Evolutionary conservation across 2,888 invertebrate genomes (phyloP).

Genomic region (Ormyrus thymus): DNA sequence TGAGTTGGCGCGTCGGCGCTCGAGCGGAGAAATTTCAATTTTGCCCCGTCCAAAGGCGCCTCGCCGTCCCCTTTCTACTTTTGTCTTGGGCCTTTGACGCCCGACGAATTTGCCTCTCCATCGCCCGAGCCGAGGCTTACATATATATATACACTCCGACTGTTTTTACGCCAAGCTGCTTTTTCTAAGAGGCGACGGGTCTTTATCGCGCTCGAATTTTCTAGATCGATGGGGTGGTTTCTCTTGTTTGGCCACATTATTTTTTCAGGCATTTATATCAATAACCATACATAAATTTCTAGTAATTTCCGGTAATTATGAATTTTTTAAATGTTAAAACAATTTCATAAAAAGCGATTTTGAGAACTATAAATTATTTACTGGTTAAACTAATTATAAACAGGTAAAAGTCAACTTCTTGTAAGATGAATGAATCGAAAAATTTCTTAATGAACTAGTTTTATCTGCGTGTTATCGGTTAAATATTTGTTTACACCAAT

Average conservation of each 20-base stretch:
- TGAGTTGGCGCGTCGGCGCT: slow-evolving; percentile 74
- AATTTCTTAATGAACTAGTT: too few relatives aligned
- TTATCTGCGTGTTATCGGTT: too few relatives aligned
- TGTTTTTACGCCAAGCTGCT: slow-evolving; percentile 11
- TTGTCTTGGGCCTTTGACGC: slow-evolving; percentile 46
- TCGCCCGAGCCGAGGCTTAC: neutral
- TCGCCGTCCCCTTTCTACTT: slow-evolving; percentile 14
- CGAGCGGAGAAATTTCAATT: slow-evolving; percentile 74
- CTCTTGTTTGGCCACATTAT: neutral
- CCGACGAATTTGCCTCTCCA: slow-evolving; percentile 14
- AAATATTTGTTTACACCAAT: too few relatives aligned
- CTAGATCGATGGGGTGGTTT: neutral
- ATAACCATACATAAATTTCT: too few relatives aligned
- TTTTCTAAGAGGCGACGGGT: neutral
- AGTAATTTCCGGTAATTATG: too few relatives aligned
- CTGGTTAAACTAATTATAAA: too few relatives aligned
- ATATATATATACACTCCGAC: neutral
- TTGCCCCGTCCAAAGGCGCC: slow-evolving; percentile 60
- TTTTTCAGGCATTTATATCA: neutral
- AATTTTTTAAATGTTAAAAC: too few relatives aligned
- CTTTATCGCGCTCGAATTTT: neutral
- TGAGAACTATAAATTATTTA: too few relatives aligned
- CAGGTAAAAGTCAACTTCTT: too few relatives aligned
- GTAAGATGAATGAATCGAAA: too few relatives aligned
- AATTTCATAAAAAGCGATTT: too few relatives aligned